Base-by-base conservation (phyloP, 2,797 vertebrate species). In the Anisognathus igniventris region DNA sequence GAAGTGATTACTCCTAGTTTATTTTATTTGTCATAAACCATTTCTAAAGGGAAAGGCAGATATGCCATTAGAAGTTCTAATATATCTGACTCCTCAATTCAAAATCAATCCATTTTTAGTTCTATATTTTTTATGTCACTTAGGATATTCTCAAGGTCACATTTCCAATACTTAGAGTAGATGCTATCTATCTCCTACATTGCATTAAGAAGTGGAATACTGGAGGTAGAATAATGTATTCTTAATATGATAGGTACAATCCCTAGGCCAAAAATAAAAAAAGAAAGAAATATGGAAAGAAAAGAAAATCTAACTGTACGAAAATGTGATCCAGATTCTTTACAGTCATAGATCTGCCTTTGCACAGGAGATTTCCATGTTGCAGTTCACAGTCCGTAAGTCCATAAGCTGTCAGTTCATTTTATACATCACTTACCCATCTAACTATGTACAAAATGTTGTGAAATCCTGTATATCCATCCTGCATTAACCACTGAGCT, bases 341-440 rank as follows among this genome's bases (percentile, higher is more conserved):
- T 31, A 12, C 0, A 10, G 3, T 0, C 20, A 20, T 8, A 48
- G 53, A 25, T 25, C 6, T 58, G 20, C 27, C 40, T 53, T 48
- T 61, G 65, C 33, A 61, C 7, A 37, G 39, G 11, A 6, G 19
- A 56, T 76, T 86, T 64, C 33, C 64, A 22, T 7, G 5, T 33
- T 51, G 50, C 47, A 51, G 33, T 40, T 79, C 54, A 27, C 18
- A 60, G 8, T 66, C 35, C 48, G 2, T 30, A 48, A 68, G 16
- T 74, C 53, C 53, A 16, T 20, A 56, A 91, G 9, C 1, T 21
- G 48, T 39, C 20, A 48, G 6, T 51, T 47, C 22, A 48, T 61
- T 83, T 76, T 31, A 21, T 33, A 35, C 28, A 42, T 27, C 47
- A 68, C 6, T 73, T 53, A 57, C 5, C 18, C 33, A 28, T 45